Evolutionary conservation across 2,797 vertebrate species (phyloP), one percentile per base, ranked within the genome.

Genomic region (Bucorvus abyssinicus): DNA sequence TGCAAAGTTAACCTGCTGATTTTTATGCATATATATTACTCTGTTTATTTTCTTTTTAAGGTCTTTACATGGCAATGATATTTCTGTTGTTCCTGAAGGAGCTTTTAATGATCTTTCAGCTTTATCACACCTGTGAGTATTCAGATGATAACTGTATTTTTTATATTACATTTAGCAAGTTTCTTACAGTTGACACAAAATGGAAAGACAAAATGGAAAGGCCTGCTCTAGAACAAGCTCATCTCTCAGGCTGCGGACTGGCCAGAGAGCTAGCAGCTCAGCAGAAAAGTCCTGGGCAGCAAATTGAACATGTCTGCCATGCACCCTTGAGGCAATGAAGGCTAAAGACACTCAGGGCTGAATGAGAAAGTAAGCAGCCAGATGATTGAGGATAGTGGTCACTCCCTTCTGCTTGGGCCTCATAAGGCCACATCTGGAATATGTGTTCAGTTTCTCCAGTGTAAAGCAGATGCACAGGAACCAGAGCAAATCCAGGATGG

Each of bases 1-100:
- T 80, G 8, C 36, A n/a, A 74, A 65, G 14, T 30, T 64, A 44
- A 47, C 16, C 3, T 55, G 7, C 20, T 82, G 36, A n/a, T 44
- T 71, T 93, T 70, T 47, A 65, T 74, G 7, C 9, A 23, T 53
- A 45, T 20, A 20, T 90, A 36, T 68, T 34, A 38, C 57, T 53
- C 7, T 68, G 4, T 36, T 69, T 75, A 17, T 81, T 89, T 95
- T 89, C 22, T 86, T 80, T 57, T 91, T 89, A 84, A 99, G 99
- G 87, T 99, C 99, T 96, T 98, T 99, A 87, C 99, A 99, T 96
- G 99, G 99, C 90, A 99, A 99, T 89, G 99, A 99, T 91, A 99
- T 99, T 96, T 99, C 99, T 45, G 97, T 98, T 91, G 99, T 99
- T 96, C 99, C 99, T 86, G 99, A 99, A 97, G 99, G 99, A 96